Evolutionary conservation across 2,888 invertebrate species (phyloP), one percentile per base, ranked within the genome.

Genomic region (Bedellia somnulentella): DNA sequence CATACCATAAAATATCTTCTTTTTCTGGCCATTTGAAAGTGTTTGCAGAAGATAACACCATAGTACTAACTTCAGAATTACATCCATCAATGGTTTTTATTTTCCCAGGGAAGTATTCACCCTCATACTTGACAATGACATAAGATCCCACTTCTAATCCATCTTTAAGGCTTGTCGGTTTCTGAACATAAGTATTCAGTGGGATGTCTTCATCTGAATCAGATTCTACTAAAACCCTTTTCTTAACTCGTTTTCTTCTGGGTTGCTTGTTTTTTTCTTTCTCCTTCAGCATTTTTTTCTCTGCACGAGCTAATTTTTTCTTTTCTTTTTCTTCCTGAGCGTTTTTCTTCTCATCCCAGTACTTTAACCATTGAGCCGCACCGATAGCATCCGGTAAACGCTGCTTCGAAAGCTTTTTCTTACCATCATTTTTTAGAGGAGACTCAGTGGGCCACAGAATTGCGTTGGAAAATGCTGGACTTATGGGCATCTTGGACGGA

Each of bases 91-190:
- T 27, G 10, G 17, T 11, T 16, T 17, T 17, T 11, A 27, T 27
- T 27, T 16, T n/a, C 10, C 27, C 16, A 27, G 18, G 17, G 18
- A 27, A 27, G 17, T 10, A 27, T 27, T 10, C 11, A 17, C 27
- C 10, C n/a, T 27, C 3, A 17, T 27, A 16, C 14, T 15, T 15
- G 15, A 26, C 14, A 15, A 26, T 26, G 9, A 26, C 26, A 15
- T 15, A 26, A 15, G 14, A n/a, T 15, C 15, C 26, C 26, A 15
- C 15, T n/a, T 15, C 9, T 15, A 26, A 15, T n/a, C n/a, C n/a
- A n/a, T n/a, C n/a, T n/a, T n/a, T n/a, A n/a, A n/a, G n/a, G n/a
- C n/a, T n/a, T n/a, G n/a, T n/a, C n/a, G n/a, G n/a, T n/a, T n/a
- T n/a, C n/a, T n/a, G n/a, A n/a, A n/a, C n/a, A n/a, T n/a, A n/a